These are phyloP conservation scores for Cryptocephalus moraei DNA, from an alignment of 2,888 invertebrate genomes.

Conservation along the genomic window DNA sequence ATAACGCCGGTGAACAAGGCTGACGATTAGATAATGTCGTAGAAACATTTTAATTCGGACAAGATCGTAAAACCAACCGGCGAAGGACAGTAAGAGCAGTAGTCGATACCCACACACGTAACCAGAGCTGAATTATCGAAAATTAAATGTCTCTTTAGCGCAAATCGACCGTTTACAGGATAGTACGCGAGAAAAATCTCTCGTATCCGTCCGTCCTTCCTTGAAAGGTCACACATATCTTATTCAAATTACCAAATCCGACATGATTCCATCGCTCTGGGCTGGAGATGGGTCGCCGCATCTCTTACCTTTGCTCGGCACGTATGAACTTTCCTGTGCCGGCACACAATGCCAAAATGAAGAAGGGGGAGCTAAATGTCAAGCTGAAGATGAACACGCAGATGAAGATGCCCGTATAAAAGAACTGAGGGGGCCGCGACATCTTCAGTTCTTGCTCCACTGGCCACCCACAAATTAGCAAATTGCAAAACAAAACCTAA, in stretches of 20 bases:
- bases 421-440: constrained; percentile 14
- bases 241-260: constrained; percentile 1
- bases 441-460: constrained; percentile 15
- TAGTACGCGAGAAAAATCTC: too few species aligned
- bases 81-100: too few species aligned
- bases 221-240: constrained; percentile 2
- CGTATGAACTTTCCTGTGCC: constrained; percentile 17
- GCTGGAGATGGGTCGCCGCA: constrained; percentile 5
- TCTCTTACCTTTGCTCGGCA: constrained; percentile 4
- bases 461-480: constrained; percentile 7
- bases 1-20: too few species aligned
- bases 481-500: constrained; percentile 3
- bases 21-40: too few species aligned
- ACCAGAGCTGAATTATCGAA: too few species aligned
- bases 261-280: not conserved
- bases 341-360: constrained; percentile 21
- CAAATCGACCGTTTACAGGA: too few species aligned
- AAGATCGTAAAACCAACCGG: too few species aligned
- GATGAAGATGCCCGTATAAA: constrained; percentile 19
- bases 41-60: too few species aligned
- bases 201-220: not conserved
- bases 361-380: constrained; percentile 27
- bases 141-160: too few species aligned
- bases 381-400: constrained; percentile 13
- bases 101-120: too few species aligned